Conservation (phyloP, 2,888 invertebrate genomes). For the Nephrocerus scutellatus region DNA sequence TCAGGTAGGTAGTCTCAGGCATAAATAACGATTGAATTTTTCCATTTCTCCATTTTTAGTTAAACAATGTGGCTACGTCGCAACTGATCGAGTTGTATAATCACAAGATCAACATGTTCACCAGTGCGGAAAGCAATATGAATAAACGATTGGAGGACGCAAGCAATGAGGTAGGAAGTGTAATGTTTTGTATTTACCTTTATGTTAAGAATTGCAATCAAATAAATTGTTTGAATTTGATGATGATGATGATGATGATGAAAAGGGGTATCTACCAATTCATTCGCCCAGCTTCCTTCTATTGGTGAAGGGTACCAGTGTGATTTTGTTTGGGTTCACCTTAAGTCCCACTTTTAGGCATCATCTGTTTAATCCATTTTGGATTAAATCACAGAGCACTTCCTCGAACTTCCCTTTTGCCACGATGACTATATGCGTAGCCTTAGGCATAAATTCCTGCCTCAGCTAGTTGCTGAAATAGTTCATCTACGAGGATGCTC, state of each 20-base stretch:
- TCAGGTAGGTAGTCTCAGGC: slow-evolving; percentile 20
- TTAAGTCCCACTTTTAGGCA: no score
- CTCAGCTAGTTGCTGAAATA: no score
- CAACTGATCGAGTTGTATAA: slow-evolving; percentile 44
- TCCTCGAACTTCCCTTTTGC: no score
- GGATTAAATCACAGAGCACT: no score
- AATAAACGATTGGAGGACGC: slow-evolving; percentile 39
- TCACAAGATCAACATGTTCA: slow-evolving; percentile 41
- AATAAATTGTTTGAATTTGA: background rate
- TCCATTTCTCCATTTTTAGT: slow-evolving; percentile 15
- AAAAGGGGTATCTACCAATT: no score
- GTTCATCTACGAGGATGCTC: no score
- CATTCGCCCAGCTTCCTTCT: slow-evolving; percentile 1
- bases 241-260: background rate
- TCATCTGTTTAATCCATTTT: no score
- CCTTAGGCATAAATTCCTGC: no score
- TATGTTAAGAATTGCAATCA: background rate
- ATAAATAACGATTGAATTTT: background rate
- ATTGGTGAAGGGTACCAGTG: background rate
- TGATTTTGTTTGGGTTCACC: no score
- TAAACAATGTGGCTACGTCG: slow-evolving; percentile 40
- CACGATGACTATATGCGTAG: no score
- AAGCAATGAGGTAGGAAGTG: slow-evolving; percentile 29
- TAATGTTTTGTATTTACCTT: background rate
- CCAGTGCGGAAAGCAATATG: slow-evolving; percentile 30